Evolutionary conservation across 2,888 invertebrate genomes (phyloP), one percentile per base, ranked within the genome.

Genomic region (Timema podura): DNA sequence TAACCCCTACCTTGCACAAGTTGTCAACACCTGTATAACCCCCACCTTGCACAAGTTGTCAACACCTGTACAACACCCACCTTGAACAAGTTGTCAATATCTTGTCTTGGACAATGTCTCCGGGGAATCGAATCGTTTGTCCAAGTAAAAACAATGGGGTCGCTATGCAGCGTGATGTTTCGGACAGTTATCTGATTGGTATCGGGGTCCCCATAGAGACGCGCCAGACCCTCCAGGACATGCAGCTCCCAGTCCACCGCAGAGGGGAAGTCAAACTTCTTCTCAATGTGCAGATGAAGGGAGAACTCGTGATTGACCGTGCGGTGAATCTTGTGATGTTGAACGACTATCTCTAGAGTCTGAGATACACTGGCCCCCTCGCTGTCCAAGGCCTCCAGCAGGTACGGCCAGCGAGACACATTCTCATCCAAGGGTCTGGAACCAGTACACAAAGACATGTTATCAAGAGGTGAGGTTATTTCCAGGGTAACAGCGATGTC

Each of bases 71-170:
- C 45, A 64, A 44, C 51, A 79, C 81, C 80, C 78, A 90, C 91
- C 83, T 85, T 85, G 81, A 87, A 86, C 51, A 93, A 80, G 74
- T 86, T 82, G 67, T 87, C 86, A 47, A 96, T 89, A 76, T 91
- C 89, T 68, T 86, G 85, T 76, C 87, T 89, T 0, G 95, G 93
- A 76, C 96, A 96, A 64, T 86, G 86, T 76, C 88, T 88, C 66
- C 90, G 89, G 0, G 92, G 89, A 75, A 96, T 79, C 8, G 92
- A 91, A 75, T 93, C 94, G 78, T 96, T 96, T 16, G 93, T 91
- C 93, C 93, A 94, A 48, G 88, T 90, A 79, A 87, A 92, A 76
- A 88, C 88, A 75, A 85, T 88, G 77, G 86, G 85, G 77, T 86
- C 87, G 70, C 86, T 83, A 51, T 89, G 88, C 44, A 88, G 85